Conservation (phyloP, 2,888 invertebrate genomes). For the Latheticus oryzae region DNA sequence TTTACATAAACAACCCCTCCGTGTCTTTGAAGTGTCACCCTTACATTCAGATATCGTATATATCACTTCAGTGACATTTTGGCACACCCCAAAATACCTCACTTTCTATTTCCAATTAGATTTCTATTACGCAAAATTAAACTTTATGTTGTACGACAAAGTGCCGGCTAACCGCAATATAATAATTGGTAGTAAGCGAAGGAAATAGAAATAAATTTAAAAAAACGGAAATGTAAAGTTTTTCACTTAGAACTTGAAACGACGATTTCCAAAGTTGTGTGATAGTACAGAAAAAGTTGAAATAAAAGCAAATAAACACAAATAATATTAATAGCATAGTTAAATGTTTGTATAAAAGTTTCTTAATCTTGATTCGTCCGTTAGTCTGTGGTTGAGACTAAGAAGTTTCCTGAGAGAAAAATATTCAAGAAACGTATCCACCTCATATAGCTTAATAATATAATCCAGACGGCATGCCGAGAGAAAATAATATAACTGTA, state of each 20-base stretch:
- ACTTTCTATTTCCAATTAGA: too few species aligned
- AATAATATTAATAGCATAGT: constrained; percentile 28
- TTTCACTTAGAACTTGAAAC: constrained; percentile 23
- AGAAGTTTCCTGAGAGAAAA: constrained; percentile 7
- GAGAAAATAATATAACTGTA: constrained; percentile 35
- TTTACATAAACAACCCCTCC: too few species aligned
- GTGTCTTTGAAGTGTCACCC: too few species aligned
- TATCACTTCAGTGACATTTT: too few species aligned
- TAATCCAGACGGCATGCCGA: constrained; percentile 25
- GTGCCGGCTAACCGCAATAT: too few species aligned
- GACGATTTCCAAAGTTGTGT: constrained; percentile 32
- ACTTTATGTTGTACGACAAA: background rate
- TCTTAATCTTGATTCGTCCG: constrained; percentile 22
- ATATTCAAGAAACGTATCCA: constrained; percentile 35
- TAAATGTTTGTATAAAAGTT: constrained; percentile 17
- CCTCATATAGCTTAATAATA: constrained; percentile 30
- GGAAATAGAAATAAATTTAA: background rate
- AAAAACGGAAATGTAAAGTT: constrained; percentile 24
- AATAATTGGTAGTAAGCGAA: background rate
- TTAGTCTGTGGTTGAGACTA: constrained; percentile 3
- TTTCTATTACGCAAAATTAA: constrained; percentile 1
- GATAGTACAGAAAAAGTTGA: constrained; percentile 17
- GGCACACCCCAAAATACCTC: too few species aligned
- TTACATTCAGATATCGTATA: too few species aligned
- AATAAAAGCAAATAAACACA: constrained; percentile 23